Evolutionary conservation across 1,140 invertebrate species (phyloP).

Genomic region (Yoshiicerus persimilis): DNA sequence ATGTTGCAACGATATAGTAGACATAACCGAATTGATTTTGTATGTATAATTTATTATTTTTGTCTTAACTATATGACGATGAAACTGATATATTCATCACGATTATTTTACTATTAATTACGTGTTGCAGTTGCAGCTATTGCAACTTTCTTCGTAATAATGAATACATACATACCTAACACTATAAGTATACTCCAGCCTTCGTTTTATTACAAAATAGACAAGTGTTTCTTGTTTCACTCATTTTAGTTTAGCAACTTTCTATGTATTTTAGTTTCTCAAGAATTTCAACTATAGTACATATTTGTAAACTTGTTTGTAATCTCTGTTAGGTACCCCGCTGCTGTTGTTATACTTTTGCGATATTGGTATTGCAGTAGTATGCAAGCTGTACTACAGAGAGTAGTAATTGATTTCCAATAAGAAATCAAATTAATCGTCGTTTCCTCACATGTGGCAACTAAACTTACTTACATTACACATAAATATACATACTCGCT

Average conservation of each 20-base stretch:
- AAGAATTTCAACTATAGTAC: neutral
- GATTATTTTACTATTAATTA: slow-evolving; percentile 1
- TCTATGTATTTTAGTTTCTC: neutral
- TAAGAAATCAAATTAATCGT: neutral
- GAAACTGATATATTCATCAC: neutral
- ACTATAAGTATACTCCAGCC: neutral
- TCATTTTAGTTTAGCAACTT: neutral
- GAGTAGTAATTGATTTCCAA: neutral
- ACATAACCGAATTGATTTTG: neutral
- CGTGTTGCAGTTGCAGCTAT: neutral
- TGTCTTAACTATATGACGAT: slow-evolving; percentile 1
- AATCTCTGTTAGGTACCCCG: neutral
- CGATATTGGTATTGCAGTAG: neutral
- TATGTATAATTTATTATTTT: neutral
- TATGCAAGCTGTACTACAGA: neutral
- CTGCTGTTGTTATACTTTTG: neutral
- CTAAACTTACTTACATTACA: neutral
- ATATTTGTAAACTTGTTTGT: neutral
- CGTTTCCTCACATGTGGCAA: neutral
- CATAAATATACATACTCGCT: neutral
- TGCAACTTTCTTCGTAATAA: neutral
- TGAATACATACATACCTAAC: neutral
- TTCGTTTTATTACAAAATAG: neutral
- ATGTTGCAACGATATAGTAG: neutral
- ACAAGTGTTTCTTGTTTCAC: neutral